Conservation (phyloP, 2,888 invertebrate genomes). For the Fragum fragum region DNA sequence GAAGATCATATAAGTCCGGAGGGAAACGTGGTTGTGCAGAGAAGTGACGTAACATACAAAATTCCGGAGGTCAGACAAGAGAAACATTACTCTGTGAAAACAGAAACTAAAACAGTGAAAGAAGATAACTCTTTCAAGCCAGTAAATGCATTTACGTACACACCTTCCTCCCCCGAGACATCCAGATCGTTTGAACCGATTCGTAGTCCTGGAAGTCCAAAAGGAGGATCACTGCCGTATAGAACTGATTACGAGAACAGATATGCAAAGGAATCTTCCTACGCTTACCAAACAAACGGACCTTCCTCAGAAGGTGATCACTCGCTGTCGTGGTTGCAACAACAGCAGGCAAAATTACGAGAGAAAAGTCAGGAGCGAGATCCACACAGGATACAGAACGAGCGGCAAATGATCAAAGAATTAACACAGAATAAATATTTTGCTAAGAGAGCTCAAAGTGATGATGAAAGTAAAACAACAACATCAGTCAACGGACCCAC, state of each 20-base stretch:
- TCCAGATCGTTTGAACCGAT: slow-evolving; percentile 66
- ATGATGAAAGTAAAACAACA: slow-evolving; percentile 78
- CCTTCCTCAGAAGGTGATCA: slow-evolving; percentile 70
- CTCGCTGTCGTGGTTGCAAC: slow-evolving; percentile 83
- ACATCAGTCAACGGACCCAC: slow-evolving; percentile 76
- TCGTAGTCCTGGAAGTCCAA: slow-evolving; percentile 64
- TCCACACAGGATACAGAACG: slow-evolving; percentile 85
- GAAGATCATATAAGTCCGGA: slow-evolving; percentile 75
- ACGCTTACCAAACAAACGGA: slow-evolving; percentile 75
- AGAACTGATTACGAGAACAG: slow-evolving; percentile 82
- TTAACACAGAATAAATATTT: slow-evolving; percentile 86
- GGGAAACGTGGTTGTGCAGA: slow-evolving; percentile 77
- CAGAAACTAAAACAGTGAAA: slow-evolving; percentile 71
- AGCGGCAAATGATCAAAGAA: slow-evolving; percentile 93
- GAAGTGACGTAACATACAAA: slow-evolving; percentile 81
- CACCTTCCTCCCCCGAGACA: slow-evolving; percentile 73
- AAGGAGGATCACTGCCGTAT: slow-evolving; percentile 77
- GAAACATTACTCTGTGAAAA: slow-evolving; percentile 77
- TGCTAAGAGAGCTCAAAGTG: slow-evolving; percentile 88
- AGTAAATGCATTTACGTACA: slow-evolving; percentile 82
- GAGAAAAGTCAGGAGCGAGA: slow-evolving; percentile 71
- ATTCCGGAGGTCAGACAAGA: slow-evolving; percentile 78
- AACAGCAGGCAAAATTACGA: slow-evolving; percentile 85
- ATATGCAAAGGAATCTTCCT: slow-evolving; percentile 65
- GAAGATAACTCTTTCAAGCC: slow-evolving; percentile 70